Percentiles rank a stretch among this genome's conserved stretches.
Evolutionary conservation across 2,888 invertebrate species (phyloP).

Genomic region (Glaucopsyche alexis): DNA sequence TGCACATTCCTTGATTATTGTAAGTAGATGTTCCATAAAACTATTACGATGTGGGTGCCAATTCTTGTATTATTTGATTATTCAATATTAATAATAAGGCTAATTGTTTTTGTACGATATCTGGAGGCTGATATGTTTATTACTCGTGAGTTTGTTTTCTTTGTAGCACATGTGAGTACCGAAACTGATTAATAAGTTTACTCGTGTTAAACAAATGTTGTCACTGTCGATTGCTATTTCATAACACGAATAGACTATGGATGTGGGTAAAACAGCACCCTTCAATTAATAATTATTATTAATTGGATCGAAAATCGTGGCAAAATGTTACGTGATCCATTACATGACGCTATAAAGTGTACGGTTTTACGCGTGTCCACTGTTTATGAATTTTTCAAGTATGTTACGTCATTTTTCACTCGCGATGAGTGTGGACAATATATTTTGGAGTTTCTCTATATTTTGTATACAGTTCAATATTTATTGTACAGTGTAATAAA

Average conservation of each 20-base stretch:
- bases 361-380: background rate
- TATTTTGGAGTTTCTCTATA: constrained; percentile 77
- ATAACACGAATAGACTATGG: background rate
- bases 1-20: constrained; percentile 24
- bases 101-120: constrained; percentile 27
- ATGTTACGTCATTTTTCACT: constrained; percentile 66
- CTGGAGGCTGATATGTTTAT: background rate
- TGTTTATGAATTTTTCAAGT: constrained; percentile 56
- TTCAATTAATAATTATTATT: background rate
- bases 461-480: constrained; percentile 78
- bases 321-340: too few species aligned
- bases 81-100: constrained; percentile 37
- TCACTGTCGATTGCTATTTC: background rate
- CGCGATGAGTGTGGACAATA: constrained; percentile 75
- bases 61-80: constrained; percentile 48
- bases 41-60: constrained; percentile 53
- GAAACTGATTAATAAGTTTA: background rate
- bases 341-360: background rate
- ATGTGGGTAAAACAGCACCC: background rate
- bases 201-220: too few species aligned
- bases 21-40: constrained; percentile 43
- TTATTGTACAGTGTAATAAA: constrained; percentile 80
- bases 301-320: too few species aligned
- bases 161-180: background rate
- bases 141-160: background rate